Evolutionary conservation across 2,797 vertebrate species (phyloP).

Genomic region (Betta splendens): DNA sequence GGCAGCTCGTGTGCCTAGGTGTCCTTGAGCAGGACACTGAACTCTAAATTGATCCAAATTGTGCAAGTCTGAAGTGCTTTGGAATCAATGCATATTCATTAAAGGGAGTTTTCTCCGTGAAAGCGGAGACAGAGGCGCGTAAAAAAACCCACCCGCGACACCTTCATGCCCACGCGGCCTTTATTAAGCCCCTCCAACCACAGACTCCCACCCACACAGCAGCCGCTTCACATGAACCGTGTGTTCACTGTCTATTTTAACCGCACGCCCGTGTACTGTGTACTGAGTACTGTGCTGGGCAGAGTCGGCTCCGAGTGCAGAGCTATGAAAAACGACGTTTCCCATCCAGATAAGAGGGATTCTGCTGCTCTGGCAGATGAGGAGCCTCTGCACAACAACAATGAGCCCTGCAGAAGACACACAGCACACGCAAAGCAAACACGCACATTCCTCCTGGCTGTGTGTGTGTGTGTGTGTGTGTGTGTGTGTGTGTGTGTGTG

Average conservation of each 20-base stretch:
- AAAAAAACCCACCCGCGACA: slow-evolving; percentile 16
- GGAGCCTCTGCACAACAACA: slow-evolving; percentile 40
- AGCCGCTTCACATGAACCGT: slow-evolving; percentile 29
- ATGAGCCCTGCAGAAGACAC: slow-evolving; percentile 23
- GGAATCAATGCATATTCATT: neutral
- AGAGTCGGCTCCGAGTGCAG: slow-evolving; percentile 41
- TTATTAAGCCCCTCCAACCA: slow-evolving; percentile 19
- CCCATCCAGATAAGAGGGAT: slow-evolving; percentile 50
- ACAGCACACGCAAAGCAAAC: slow-evolving; percentile 35
- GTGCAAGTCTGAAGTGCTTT: neutral
- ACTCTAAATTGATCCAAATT: neutral
- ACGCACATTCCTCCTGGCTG: slow-evolving; percentile 18
- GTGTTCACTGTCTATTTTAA: slow-evolving; percentile 54
- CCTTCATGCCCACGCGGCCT: slow-evolving; percentile 22
- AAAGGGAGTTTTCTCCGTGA: slow-evolving; percentile 8
- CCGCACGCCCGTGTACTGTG: slow-evolving; percentile 15
- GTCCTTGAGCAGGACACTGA: neutral
- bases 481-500: neutral
- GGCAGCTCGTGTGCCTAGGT: neutral
- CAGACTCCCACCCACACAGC: slow-evolving; percentile 28
- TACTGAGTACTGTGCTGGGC: too few relatives aligned
- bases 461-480: neutral
- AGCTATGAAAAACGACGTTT: slow-evolving; percentile 51
- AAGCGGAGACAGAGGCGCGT: slow-evolving; percentile 1
- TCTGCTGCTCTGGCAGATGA: slow-evolving; percentile 44